Evolutionary conservation across 2,888 invertebrate species (phyloP), one percentile per base, ranked within the genome.

Genomic region (Amphipyra tragopoginis): DNA sequence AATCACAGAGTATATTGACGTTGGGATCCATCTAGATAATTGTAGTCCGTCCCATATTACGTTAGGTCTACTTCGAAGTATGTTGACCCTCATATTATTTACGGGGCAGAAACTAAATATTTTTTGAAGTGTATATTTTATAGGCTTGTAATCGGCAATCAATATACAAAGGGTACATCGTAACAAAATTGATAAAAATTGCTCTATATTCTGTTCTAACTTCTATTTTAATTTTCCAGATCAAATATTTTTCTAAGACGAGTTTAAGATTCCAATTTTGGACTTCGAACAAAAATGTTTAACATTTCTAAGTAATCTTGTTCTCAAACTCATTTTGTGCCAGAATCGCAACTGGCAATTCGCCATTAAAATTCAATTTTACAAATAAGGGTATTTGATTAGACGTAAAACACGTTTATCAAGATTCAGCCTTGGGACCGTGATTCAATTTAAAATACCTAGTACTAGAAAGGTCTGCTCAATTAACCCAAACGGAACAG

Each of bases 1-100:
- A 71, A 71, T 72, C 70, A 71, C 66, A 10, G 50, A 47, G 44
- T 65, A 40, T 57, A 71, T 71, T 60, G 70, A 71, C 65, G 56
- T 50, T 13, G 65, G 49, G 55, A 56, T 65, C 52, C 54, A 64
- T 70, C 72, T 54, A 43, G 52, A 60, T 71, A 65, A 65, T 71
- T 59, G 71, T 59, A 59, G 65, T 9, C 36, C 59, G 57, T 47
- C 50, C 64, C 40, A 36, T 47, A 39, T 49, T 52, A 49, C 42
- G 39, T 49, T 52, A 49, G 62, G 33, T 44, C 55, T 36, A 43
- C 34, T 39, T 60, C 13, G 13, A 40, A 7, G 39, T 40, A 6
- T 40, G 6, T 7, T 40, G 0, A 40, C 7, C 13, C 13, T 6
- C 13, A 14, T 8, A 40, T 13, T 36, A 36, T 10, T 36, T 8